Conservation (phyloP, 2,888 invertebrate genomes). For the Yponomeuta evonymella region DNA sequence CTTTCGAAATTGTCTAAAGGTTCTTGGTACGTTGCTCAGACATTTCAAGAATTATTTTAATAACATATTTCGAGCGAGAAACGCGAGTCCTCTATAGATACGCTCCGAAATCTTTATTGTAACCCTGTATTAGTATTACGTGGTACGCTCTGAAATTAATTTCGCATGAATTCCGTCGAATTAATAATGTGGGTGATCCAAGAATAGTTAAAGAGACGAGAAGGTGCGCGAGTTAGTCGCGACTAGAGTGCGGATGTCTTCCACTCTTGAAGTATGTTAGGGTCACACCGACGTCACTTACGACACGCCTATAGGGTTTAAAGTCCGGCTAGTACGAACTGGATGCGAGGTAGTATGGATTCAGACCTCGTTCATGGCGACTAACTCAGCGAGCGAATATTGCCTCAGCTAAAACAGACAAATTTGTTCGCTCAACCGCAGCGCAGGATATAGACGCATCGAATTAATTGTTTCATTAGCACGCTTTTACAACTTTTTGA, state of each 20-base stretch:
- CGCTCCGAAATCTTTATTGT: background rate
- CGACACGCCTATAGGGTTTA: constrained; percentile 40
- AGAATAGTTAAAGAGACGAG: constrained; percentile 8
- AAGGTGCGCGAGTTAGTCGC: constrained; percentile 10
- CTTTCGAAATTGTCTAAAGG: background rate
- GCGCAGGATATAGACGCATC: background rate
- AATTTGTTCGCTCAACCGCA: background rate
- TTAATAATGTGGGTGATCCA: background rate
- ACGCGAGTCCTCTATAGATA: background rate
- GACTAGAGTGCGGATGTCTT: constrained; percentile 7
- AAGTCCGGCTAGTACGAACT: constrained; percentile 43
- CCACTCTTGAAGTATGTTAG: background rate
- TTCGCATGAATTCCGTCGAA: background rate
- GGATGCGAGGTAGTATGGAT: constrained; percentile 34
- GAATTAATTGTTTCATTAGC: background rate
- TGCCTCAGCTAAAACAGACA: constrained; percentile 70
- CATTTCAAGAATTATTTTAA: background rate
- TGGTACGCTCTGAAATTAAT: background rate
- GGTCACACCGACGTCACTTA: constrained; percentile 55
- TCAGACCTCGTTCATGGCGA: constrained; percentile 61
- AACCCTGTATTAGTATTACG: background rate
- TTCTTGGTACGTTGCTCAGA: background rate
- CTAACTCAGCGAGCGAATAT: constrained; percentile 69
- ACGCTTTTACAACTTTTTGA: background rate
- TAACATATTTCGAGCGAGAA: background rate